Evolutionary conservation across 2,888 invertebrate species (phyloP).

Genomic region (Harmothoe impar): DNA sequence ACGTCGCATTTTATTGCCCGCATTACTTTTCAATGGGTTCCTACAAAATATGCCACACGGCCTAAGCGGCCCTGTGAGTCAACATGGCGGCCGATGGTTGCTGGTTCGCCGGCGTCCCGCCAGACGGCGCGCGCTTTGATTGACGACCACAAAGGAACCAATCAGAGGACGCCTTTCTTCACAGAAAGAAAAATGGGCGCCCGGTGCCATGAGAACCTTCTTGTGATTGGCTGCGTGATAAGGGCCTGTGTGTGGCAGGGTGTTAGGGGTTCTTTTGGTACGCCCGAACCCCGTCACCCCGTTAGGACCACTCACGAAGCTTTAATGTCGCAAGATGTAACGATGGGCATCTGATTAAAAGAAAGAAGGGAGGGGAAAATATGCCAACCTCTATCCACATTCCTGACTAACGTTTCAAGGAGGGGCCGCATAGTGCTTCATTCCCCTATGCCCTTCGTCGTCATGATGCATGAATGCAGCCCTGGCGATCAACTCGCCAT

Average conservation of each 20-base stretch:
- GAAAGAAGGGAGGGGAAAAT: background rate
- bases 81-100: background rate
- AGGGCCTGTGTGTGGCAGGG: conserved; percentile 7
- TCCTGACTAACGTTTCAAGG: background rate
- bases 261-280: conserved; percentile 20
- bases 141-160: conserved; percentile 26
- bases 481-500: too few species aligned
- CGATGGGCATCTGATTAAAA: background rate
- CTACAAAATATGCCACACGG: background rate
- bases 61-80: conserved; percentile 1
- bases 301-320: background rate
- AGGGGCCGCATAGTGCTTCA: too few species aligned
- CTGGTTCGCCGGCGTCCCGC: background rate
- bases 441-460: background rate
- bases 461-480: too few species aligned
- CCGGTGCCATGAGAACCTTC: conserved; percentile 11
- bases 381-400: background rate
- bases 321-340: conserved; percentile 10
- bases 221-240: conserved; percentile 7
- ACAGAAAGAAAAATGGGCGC: background rate
- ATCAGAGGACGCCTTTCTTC: conserved; percentile 7
- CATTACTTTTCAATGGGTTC: conserved; percentile 33
- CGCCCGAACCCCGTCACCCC: background rate
- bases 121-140: conserved; percentile 29
- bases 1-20: background rate